These are phyloP conservation scores for Picus viridis DNA, from an alignment of 2,797 vertebrate species.

Conservation along the genomic window DNA sequence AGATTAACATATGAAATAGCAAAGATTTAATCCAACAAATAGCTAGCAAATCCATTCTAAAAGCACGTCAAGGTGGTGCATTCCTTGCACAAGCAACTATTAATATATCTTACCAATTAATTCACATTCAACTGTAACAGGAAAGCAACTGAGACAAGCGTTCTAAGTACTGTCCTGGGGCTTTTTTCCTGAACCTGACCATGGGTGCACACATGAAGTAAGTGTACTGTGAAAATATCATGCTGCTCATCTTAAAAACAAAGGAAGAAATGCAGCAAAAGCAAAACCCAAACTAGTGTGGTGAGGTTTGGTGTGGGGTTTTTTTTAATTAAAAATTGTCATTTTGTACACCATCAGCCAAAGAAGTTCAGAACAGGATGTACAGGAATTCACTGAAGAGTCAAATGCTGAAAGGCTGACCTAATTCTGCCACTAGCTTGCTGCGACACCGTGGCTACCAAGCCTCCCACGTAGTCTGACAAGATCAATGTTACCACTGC, in stretches of 20 bases:
- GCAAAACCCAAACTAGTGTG: rapidly evolving
- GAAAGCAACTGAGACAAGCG: background rate
- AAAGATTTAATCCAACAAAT: conserved; percentile 1
- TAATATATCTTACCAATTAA: background rate
- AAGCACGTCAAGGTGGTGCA: background rate
- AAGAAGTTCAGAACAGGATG: rapidly evolving
- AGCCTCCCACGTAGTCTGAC: background rate
- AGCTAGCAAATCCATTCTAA: background rate
- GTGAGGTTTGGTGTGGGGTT: background rate
- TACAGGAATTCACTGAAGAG: background rate
- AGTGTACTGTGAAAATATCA: background rate
- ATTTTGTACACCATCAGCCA: background rate
- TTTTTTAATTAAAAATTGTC: background rate
- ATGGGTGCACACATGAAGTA: background rate
- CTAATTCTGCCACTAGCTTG: background rate
- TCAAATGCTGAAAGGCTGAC: background rate
- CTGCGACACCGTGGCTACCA: background rate
- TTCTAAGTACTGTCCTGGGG: background rate
- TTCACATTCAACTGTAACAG: background rate
- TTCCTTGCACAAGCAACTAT: background rate
- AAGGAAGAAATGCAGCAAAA: no score
- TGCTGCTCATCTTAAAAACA: background rate
- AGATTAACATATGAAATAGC: background rate
- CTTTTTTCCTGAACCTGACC: background rate
- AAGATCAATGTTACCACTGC: background rate